These are phyloP conservation scores for Pollenia labialis DNA, from an alignment of 2,888 invertebrate genomes.

Conservation along the genomic window DNA sequence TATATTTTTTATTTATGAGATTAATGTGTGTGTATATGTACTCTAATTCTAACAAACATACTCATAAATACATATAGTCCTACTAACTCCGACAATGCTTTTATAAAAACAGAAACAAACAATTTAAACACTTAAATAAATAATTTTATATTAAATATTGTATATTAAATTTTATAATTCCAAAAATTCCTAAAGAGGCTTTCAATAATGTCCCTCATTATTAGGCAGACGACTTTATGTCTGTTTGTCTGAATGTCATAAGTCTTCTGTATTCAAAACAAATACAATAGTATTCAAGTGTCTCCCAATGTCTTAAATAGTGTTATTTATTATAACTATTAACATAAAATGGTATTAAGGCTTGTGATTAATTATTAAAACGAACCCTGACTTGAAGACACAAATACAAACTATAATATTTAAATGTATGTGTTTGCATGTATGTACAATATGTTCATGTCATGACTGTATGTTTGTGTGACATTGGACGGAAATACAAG, in stretches of 20 bases:
- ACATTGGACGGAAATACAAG: not conserved
- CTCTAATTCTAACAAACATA: not conserved
- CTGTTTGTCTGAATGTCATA: not conserved
- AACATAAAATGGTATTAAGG: conserved; percentile 50
- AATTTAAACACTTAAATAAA: not conserved
- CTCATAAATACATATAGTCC: not conserved
- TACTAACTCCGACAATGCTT: not conserved
- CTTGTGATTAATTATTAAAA: conserved; percentile 43
- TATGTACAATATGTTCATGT: not conserved
- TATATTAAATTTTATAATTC: conserved; percentile 53
- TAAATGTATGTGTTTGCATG: not conserved
- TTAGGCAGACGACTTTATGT: not conserved
- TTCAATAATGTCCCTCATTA: conserved; percentile 26
- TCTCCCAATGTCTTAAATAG: conserved; percentile 47
- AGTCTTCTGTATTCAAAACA: conserved; percentile 18
- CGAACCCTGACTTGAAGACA: conserved; percentile 28
- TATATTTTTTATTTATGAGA: conserved; percentile 40
- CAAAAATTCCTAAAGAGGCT: conserved; percentile 45
- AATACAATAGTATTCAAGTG: conserved; percentile 29
- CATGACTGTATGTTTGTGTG: not conserved
- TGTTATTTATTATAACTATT: conserved; percentile 56
- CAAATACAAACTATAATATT: not conserved
- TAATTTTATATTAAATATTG: conserved; percentile 30
- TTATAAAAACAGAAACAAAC: conserved; percentile 7
- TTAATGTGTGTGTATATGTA: conserved; percentile 9